Conservation (phyloP, 2,113 vertebrate genomes). For the Microcebus ravelobensis region DNA sequence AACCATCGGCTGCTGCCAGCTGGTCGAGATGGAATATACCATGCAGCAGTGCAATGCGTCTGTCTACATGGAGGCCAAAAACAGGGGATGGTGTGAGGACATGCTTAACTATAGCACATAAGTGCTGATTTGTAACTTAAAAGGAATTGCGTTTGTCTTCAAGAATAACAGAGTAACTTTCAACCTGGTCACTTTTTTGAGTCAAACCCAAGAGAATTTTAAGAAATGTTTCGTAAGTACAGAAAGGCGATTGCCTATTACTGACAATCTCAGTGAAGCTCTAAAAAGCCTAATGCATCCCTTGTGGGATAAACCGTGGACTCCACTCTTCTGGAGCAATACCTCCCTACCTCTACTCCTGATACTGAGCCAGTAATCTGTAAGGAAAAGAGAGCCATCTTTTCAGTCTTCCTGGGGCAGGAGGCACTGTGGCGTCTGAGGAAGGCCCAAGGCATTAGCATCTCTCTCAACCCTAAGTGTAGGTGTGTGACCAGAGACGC, state of each 20-base stretch:
- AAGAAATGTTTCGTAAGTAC: constrained; percentile 25
- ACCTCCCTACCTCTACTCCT: constrained; percentile 41
- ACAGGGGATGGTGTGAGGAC: constrained; percentile 80
- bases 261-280: background rate
- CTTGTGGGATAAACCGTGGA: constrained; percentile 1
- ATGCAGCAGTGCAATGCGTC: constrained; percentile 87
- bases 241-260: constrained; percentile 31
- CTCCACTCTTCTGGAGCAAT: background rate
- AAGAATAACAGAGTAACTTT: constrained; percentile 29
- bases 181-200: background rate
- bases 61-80: constrained; percentile 70
- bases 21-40: constrained; percentile 86
- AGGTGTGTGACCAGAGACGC: background rate
- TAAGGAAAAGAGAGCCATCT: constrained; percentile 16
- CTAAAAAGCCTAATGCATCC: background rate
- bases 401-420: background rate
- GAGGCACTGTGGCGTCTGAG: background rate
- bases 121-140: background rate
- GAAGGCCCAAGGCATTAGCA: background rate
- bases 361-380: background rate
- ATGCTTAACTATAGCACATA: background rate
- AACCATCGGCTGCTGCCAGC: constrained; percentile 87
- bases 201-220: constrained; percentile 17
- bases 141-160: constrained; percentile 25
- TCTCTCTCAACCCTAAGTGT: background rate